Evolutionary conservation across 2,113 vertebrate species (phyloP).

Genomic region (Entelurus aequoreus): DNA sequence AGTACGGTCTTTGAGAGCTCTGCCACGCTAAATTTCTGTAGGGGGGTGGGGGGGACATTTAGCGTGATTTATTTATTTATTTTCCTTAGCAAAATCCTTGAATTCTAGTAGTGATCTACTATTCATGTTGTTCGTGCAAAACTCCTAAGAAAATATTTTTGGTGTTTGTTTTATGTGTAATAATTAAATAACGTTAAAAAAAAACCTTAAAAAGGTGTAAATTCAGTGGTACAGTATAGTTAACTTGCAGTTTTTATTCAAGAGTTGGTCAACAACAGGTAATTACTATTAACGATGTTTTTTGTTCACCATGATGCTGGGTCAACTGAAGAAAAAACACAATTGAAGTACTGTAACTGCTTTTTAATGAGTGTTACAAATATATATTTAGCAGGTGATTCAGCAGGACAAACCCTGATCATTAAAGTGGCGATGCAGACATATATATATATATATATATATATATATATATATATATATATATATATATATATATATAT

Average conservation of each 20-base stretch:
- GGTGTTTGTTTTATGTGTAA: no score
- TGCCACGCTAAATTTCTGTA: no score
- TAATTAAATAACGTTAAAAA: no score
- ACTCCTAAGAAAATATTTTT: no score
- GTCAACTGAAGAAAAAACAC: slow-evolving; percentile 33
- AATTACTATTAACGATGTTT: slow-evolving; percentile 33
- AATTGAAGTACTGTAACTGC: slow-evolving; percentile 50
- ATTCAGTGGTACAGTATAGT: slow-evolving; percentile 32
- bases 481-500: slow-evolving; percentile 63
- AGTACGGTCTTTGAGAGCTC: no score
- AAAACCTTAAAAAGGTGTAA: neutral
- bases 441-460: slow-evolving; percentile 18
- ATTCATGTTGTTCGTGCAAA: neutral
- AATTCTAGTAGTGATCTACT: neutral
- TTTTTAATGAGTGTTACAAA: slow-evolving; percentile 66
- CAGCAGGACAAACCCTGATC: slow-evolving; percentile 65
- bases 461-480: neutral
- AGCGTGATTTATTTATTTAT: neutral
- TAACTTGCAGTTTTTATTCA: slow-evolving; percentile 68
- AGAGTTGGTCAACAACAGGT: slow-evolving; percentile 61
- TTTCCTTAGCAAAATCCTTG: neutral
- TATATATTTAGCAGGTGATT: slow-evolving; percentile 69
- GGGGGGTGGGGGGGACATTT: no score
- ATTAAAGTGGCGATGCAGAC: slow-evolving; percentile 71
- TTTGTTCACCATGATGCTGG: slow-evolving; percentile 56